Conservation (phyloP, 2,113 vertebrate species). For the Zosterops hypoxanthus region DNA sequence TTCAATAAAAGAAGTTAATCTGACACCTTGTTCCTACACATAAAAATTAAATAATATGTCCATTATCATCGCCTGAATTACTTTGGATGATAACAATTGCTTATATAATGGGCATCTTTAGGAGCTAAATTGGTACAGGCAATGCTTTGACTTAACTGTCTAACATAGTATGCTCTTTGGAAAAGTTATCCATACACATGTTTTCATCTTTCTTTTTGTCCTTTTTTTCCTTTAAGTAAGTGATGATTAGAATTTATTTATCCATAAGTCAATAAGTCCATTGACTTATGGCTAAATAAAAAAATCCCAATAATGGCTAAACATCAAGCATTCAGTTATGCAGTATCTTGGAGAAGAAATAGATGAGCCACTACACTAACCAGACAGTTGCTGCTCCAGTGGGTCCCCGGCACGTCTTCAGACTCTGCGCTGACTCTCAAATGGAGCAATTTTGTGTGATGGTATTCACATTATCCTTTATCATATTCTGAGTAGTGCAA, state of each 20-base stretch:
- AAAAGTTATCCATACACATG: not conserved
- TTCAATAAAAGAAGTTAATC: not conserved
- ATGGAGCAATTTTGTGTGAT: not conserved
- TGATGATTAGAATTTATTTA: not conserved
- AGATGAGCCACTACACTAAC: not conserved
- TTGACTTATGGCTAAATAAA: not conserved
- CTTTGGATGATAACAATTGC: not conserved
- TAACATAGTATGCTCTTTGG: not conserved
- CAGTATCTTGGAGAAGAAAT: not conserved
- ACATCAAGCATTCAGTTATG: not conserved
- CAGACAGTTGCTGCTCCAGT: not conserved
- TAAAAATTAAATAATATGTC: not conserved
- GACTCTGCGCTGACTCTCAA: not conserved
- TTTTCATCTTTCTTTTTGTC: not conserved
- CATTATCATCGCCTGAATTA: not conserved
- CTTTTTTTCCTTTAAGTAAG: not conserved
- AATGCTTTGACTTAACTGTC: not conserved
- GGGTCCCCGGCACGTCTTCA: not conserved
- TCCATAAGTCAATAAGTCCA: not conserved
- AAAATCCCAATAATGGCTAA: not conserved
- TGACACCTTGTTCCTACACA: not conserved
- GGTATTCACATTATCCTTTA: not conserved
- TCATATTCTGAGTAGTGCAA: not conserved
- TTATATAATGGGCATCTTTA: not conserved
- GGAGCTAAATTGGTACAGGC: not conserved